A percentile compares a stretch with the other conserved stretches of the same genome.
These are phyloP conservation scores for Seriola aureovittata DNA, from an alignment of 2,113 vertebrate species.

Conservation along the genomic window DNA sequence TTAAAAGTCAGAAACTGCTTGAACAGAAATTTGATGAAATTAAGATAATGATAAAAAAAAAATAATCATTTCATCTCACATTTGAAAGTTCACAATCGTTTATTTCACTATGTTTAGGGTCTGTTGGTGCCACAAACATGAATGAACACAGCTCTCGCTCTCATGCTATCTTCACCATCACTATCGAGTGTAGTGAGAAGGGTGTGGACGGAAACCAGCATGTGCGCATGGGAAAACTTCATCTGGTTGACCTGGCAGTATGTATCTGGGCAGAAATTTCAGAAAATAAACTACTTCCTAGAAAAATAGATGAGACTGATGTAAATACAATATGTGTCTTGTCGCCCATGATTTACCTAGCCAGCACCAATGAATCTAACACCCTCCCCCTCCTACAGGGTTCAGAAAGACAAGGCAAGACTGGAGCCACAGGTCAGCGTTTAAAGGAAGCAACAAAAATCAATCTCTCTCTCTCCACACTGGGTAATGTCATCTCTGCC, in stretches of 20 bases:
- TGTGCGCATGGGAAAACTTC: conserved; percentile 98
- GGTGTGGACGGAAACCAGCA: conserved; percentile 96
- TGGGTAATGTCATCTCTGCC: conserved; percentile 99
- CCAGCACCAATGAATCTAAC: background rate
- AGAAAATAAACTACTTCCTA: background rate
- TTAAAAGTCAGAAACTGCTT: background rate
- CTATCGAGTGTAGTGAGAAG: conserved; percentile 98
- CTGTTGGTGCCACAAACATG: conserved; percentile 98
- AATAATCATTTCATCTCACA: background rate
- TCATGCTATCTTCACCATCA: conserved; percentile 98
- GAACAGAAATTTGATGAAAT: background rate
- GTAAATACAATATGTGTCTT: background rate
- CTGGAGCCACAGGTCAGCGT: conserved; percentile 96
- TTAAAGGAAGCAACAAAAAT: conserved; percentile 99
- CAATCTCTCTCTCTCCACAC: conserved; percentile 96
- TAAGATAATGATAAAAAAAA: background rate
- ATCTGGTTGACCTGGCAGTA: conserved; percentile 97
- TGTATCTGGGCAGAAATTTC: conserved; percentile 59
- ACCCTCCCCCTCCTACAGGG: conserved; percentile 82
- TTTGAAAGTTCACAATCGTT: background rate
- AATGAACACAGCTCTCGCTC: conserved; percentile 99
- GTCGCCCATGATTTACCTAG: background rate
- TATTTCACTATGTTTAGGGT: conserved; percentile 83
- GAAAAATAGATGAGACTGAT: background rate
- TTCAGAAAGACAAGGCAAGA: conserved; percentile 98